Base-by-base conservation (phyloP, 2,113 vertebrate species). In the Carlito syrichta region DNA sequence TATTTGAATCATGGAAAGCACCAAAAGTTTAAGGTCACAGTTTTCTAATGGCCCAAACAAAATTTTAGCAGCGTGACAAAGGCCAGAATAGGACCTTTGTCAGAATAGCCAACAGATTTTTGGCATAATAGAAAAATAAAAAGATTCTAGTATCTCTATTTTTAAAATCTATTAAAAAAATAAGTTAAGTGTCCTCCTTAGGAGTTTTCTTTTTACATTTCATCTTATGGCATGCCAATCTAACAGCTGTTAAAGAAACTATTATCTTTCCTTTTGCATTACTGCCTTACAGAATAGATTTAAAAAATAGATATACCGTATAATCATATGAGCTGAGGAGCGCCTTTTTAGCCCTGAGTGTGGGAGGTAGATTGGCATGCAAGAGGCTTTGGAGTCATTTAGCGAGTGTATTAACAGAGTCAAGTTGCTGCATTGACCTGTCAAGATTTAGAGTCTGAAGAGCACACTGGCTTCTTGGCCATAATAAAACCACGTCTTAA, bases 101-200 rank as follows among this genome's bases (percentile, higher is more conserved):
- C 73, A 76, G 73, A 76, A 50, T 8, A 0, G 79, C 27, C 58
- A 69, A 77, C 91, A 62, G 86, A 71, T 98, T 95, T 96, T 73
- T 58, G 86, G 95, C 94, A 88, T 56, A 0, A 8, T 17, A 76
- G 71, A 97, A 88, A 89, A 94, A 45, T 2, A 96, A 93, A 93
- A 89, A n/a, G n/a, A 84, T 68, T 54, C 69, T 30, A 40, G 11
- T 76, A 83, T 69, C 25, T 48, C 68, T 50, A 69, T 76, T 68
- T 84, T 92, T 35, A 45, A 78, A 92, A 78, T 95, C 89, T 97
- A 62, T 8, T 58, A 35, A 89, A 95, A 96, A 97, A 98, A 96
- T 95, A 98, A 86, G 94, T 25, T n/a, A 1, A 93, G 54, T 63
- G 73, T 54, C 95, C 94, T 96, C 97, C 94, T 88, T 19, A 30